phyloP scores from a whole-genome alignment of 2,888 invertebrate genomes.

The Emmelina monodactyla region DNA sequence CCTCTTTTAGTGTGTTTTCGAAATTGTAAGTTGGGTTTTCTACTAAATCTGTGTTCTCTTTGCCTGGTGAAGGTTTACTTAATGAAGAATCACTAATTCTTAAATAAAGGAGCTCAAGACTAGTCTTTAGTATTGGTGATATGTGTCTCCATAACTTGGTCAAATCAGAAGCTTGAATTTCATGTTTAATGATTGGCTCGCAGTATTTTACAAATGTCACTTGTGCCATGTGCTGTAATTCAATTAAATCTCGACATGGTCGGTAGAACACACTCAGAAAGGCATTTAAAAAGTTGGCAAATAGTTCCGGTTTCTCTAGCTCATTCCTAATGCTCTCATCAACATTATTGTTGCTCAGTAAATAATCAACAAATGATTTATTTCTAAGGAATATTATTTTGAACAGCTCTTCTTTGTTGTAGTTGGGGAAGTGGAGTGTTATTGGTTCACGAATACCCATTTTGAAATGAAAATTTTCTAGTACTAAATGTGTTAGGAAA shows the following conservation, averaged over 20 bases:
- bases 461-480: constrained; percentile 80
- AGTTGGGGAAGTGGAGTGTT: constrained; percentile 80
- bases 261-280: constrained; percentile 85
- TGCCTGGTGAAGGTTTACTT: constrained; percentile 30
- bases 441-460: constrained; percentile 76
- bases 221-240: constrained; percentile 82
- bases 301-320: constrained; percentile 66
- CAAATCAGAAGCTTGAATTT: constrained; percentile 70
- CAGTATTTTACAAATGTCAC: constrained; percentile 79
- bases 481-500: constrained; percentile 78
- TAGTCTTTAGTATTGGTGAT: constrained; percentile 75
- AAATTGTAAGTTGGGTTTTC: constrained; percentile 25
- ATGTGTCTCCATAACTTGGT: constrained; percentile 82
- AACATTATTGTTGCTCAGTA: constrained; percentile 30
- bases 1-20: constrained; percentile 46
- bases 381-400: constrained; percentile 50
- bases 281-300: constrained; percentile 80
- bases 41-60: constrained; percentile 32
- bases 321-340: constrained; percentile 30
- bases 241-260: constrained; percentile 85
- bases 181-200: constrained; percentile 76
- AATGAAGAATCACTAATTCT: constrained; percentile 56
- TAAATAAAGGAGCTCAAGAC: constrained; percentile 80
- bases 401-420: constrained; percentile 74
- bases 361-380: constrained; percentile 33